phyloP scores from a whole-genome alignment of 2,113 vertebrate species.

The Gopherus flavomarginatus region DNA sequence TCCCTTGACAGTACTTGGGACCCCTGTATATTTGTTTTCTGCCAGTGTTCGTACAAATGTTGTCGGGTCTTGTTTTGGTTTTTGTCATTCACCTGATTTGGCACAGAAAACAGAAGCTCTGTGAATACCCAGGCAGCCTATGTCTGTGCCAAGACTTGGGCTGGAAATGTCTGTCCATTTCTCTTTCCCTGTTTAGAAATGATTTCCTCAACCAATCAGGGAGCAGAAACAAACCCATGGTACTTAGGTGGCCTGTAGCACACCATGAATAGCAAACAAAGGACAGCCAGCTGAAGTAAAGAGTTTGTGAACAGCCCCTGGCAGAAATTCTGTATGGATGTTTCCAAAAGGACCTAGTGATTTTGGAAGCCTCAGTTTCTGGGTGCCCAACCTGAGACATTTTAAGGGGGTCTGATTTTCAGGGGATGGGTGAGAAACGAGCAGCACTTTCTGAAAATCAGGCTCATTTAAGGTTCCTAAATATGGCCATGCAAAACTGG shows the following conservation, averaged over 20 bases:
- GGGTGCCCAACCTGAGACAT: rapidly evolving
- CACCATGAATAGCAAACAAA: background rate
- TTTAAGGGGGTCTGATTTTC: background rate
- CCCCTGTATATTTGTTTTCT: background rate
- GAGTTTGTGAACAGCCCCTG: background rate
- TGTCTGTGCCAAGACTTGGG: background rate
- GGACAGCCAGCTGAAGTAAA: background rate
- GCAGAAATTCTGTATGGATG: background rate
- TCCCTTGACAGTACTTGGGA: conserved; percentile 7
- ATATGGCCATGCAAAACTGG: background rate
- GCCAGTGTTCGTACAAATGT: background rate
- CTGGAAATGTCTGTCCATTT: background rate
- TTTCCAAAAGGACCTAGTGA: background rate
- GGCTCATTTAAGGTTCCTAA: background rate
- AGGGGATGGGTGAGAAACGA: background rate
- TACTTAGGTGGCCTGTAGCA: background rate
- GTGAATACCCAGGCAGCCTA: background rate
- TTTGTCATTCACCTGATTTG: background rate
- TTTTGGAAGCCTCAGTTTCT: background rate
- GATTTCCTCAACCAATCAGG: background rate
- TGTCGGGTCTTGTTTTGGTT: background rate
- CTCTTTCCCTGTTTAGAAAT: background rate
- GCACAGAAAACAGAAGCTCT: background rate
- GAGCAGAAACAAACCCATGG: background rate
- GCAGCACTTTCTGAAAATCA: background rate